Conservation (phyloP, 2,888 invertebrate genomes). For the Caenorhabditis wallacei region DNA sequence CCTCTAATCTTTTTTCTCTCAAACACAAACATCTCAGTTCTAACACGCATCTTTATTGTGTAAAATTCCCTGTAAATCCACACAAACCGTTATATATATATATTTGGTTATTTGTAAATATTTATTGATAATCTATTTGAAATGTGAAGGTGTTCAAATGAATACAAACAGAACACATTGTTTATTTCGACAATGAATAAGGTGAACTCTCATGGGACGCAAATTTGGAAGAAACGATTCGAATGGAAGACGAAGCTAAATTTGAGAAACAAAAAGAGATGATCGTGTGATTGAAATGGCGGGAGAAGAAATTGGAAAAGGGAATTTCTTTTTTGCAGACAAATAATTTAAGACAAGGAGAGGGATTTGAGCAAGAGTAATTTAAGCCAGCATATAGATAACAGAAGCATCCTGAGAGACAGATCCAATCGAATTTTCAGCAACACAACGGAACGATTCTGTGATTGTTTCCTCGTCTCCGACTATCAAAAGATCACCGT, state of each 20-base stretch:
- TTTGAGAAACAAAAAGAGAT: not conserved
- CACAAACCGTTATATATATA: not conserved
- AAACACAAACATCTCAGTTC: not conserved
- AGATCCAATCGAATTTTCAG: constrained; percentile 58
- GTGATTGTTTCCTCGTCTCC: constrained; percentile 62
- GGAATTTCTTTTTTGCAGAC: constrained; percentile 17
- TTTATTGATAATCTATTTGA: constrained; percentile 28
- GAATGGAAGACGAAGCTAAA: constrained; percentile 1
- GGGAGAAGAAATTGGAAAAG: not conserved
- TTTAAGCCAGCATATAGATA: constrained; percentile 59
- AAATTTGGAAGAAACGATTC: constrained; percentile 3
- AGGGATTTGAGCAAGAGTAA: not conserved
- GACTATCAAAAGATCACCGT: constrained; percentile 67
- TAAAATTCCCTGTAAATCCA: constrained; percentile 3
- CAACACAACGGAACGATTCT: constrained; percentile 68
- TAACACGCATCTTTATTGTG: constrained; percentile 1
- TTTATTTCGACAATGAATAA: constrained; percentile 40
- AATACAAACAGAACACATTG: constrained; percentile 35
- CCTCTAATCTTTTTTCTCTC: not conserved
- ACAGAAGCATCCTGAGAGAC: constrained; percentile 60
- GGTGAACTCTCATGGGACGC: constrained; percentile 4
- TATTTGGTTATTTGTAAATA: constrained; percentile 17
- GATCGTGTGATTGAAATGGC: not conserved
- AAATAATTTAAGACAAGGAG: constrained; percentile 18
- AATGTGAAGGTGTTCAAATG: not conserved